Evolutionary conservation across 2,113 vertebrate genomes (phyloP), one percentile per base, ranked within the genome.

Genomic region (Tragelaphus strepsiceros): DNA sequence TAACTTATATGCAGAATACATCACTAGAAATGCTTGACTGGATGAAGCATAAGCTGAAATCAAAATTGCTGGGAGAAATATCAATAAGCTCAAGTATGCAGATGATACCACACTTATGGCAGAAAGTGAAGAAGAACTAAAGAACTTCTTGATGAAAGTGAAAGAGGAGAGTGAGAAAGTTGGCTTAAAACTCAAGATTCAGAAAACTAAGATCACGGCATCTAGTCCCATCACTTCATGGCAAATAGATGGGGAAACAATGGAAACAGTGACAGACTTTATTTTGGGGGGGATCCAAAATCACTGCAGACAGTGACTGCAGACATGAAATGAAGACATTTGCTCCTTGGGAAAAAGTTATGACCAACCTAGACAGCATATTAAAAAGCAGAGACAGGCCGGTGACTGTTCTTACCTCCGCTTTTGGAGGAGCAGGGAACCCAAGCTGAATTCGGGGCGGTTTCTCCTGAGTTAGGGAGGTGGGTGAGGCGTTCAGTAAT

Each of bases 401-500:
- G 6, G 26, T 16, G 5, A 49, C 5, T 3, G 0, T 32, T 11
- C 0, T 86, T 67, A 8, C 39, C 7, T 91, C 12, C 22, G 49
- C 1, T 5, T 54, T 77, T 51, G 4, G 11, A 35, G 2, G n/a
- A 10, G 32, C 8, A 1, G 13, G 4, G 35, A 4, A 24, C 10
- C 53, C 3, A 24, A 5, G 19, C 17, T 59, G 90, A 82, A n/a
- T 91, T 91, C 30, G 10, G 74, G 56, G 59, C 30, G 26, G 0
- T 90, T 62, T 51, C 22, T 58, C 64, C 26, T n/a, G 19, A 6
- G 30, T 88, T 94, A 61, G 88, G 16, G 39, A 90, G 35, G 62
- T 61, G 26, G 35, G 14, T 86, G 39, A 83, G 61, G 30, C 35
- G n/a, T 7, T 24, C 15, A 17, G n/a, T 80, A 43, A 17, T 46